Conservation (phyloP, 2,888 invertebrate genomes). For the Digitonthophagus gazella region DNA sequence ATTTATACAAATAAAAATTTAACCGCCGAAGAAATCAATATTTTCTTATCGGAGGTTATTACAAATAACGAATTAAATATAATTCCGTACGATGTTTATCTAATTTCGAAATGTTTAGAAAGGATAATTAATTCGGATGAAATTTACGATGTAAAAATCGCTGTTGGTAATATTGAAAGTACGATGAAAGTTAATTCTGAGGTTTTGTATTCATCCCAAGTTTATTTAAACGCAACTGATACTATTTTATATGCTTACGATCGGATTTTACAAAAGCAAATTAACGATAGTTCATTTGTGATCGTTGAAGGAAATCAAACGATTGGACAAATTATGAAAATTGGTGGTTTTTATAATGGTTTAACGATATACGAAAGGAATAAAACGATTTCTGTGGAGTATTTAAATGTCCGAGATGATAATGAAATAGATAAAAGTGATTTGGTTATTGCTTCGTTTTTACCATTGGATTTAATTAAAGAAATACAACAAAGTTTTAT, state of each 20-base stretch:
- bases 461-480: too few relatives aligned
- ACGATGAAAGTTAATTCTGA: conserved; percentile 17
- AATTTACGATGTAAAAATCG: background rate
- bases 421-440: conserved; percentile 1
- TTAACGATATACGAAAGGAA: conserved; percentile 18
- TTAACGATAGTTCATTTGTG: background rate
- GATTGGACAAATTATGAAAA: conserved; percentile 17
- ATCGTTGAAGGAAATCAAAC: conserved; percentile 12
- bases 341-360: conserved; percentile 10
- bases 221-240: conserved; percentile 22
- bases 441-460: conserved; percentile 19
- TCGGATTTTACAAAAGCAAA: conserved; percentile 1
- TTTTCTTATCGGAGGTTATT: background rate
- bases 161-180: conserved; percentile 10
- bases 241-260: conserved; percentile 20
- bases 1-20: conserved; percentile 4
- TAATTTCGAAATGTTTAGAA: conserved; percentile 19
- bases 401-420: background rate
- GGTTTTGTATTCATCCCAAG: conserved; percentile 13
- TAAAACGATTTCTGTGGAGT: background rate
- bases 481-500: too few relatives aligned
- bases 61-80: too few relatives aligned
- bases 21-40: conserved; percentile 6
- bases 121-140: too few relatives aligned
- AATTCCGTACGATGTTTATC: conserved; percentile 21